Percentiles rank a stretch among this genome's conserved stretches.
Evolutionary conservation across 2,888 invertebrate species (phyloP).

Genomic region (Agrochola macilenta): DNA sequence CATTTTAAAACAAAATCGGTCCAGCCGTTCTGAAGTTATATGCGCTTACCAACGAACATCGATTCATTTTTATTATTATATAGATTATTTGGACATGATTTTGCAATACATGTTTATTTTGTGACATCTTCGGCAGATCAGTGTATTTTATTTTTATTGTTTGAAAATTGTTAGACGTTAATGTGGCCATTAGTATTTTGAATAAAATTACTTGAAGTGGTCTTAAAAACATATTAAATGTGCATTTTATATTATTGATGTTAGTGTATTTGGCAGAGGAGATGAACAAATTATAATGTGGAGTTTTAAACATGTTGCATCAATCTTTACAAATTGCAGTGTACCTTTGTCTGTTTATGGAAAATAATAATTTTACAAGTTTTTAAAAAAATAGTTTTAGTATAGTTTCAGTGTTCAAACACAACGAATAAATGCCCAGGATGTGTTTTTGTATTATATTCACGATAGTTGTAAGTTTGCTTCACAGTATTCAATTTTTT

Average conservation of each 20-base stretch:
- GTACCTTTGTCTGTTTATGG: slow-evolving; percentile 65
- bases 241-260: slow-evolving; percentile 63
- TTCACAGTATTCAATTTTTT: slow-evolving; percentile 81
- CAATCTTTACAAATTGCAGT: slow-evolving; percentile 65
- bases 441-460: slow-evolving; percentile 81
- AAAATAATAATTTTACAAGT: slow-evolving; percentile 59
- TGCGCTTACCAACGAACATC: too few relatives aligned
- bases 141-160: slow-evolving; percentile 60
- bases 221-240: slow-evolving; percentile 60
- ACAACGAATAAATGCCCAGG: slow-evolving; percentile 82
- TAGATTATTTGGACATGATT: slow-evolving; percentile 56
- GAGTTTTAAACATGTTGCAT: slow-evolving; percentile 51
- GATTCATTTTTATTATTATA: too few relatives aligned
- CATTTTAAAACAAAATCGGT: too few relatives aligned
- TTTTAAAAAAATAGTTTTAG: slow-evolving; percentile 71
- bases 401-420: slow-evolving; percentile 79
- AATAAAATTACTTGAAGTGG: slow-evolving; percentile 66
- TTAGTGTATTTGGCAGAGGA: slow-evolving; percentile 76
- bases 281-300: slow-evolving; percentile 68
- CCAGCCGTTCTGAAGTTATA: too few relatives aligned
- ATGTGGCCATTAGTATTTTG: slow-evolving; percentile 82
- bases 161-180: slow-evolving; percentile 69
- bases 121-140: slow-evolving; percentile 60
- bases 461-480: slow-evolving; percentile 79
- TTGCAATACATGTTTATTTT: slow-evolving; percentile 57